Base-by-base conservation (phyloP, 1,140 invertebrate species). In the Chironomus striatipennis region DNA sequence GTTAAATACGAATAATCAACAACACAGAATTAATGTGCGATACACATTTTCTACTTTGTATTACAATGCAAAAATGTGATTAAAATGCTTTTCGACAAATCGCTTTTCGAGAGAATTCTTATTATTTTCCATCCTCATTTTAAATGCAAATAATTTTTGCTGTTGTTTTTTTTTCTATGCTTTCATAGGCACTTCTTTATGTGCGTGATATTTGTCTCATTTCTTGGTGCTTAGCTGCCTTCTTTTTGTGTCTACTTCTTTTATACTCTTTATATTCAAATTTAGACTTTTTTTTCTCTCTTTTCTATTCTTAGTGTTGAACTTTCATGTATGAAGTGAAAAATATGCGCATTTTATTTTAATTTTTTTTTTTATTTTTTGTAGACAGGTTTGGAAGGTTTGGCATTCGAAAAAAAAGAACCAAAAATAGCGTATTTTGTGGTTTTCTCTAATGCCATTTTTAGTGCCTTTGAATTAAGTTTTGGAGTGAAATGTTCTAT, bases 181-280 rank as follows among this genome's bases (percentile, higher is more conserved):
- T 34, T 34, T 34, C 24, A 34, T 34, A 34, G 24, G 24, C 24
- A 34, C 24, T 34, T 47, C 15, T 47, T 15, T 15, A 12, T 57
- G n/a, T n/a, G 47, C 47, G 47, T 57, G 47, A 57, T 57, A 57
- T 57, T 57, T 57, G 47, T 57, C 47, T 57, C 47, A n/a, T n/a
- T 5, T 57, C 47, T 57, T 34, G 24, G 24, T 34, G 24, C 24
- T 34, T 34, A 34, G 24, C 24, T 34, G 24, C 24, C 5, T 2
- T 34, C 5, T 34, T 34, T 34, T 34, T 34, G 24, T 34, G 24
- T 34, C 24, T 34, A 5, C 24, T 34, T 57, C 43, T 47, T 47
- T 47, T 34, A 34, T 34, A 34, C 47, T 57, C 47, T 57, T 57
- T 57, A n/a, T 57, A 57, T 57, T 57, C 47, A 57, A 57, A 57